A percentile compares a stretch with the other conserved stretches of the same genome.
phyloP scores from a whole-genome alignment of 2,113 vertebrate species.

The Azemiops feae region DNA sequence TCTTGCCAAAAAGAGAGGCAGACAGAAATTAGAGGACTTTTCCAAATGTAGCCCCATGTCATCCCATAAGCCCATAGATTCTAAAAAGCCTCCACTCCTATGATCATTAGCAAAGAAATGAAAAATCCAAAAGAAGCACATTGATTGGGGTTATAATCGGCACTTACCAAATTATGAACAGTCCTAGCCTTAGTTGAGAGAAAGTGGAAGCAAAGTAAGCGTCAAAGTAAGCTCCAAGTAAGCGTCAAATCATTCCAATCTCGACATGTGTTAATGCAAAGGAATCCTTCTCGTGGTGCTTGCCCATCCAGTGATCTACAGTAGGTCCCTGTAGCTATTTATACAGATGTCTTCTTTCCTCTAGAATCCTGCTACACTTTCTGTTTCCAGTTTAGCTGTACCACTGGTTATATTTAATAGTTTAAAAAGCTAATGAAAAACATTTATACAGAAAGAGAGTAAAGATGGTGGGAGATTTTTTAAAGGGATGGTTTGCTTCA shows the following conservation, averaged over 20 bases:
- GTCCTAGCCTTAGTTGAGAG: background rate
- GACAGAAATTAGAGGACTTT: background rate
- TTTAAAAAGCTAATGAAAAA: background rate
- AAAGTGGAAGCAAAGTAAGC: constrained; percentile 5
- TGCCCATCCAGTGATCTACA: background rate
- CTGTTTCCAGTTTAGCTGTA: background rate
- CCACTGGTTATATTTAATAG: rapidly evolving
- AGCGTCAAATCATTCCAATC: background rate
- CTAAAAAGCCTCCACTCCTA: background rate
- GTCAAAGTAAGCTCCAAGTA: background rate
- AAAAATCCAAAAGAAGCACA: background rate
- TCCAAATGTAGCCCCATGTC: background rate
- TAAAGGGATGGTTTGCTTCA: background rate
- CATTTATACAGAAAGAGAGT: background rate
- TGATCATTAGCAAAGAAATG: background rate
- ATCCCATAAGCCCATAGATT: background rate
- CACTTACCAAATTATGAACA: background rate
- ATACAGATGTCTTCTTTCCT: background rate
- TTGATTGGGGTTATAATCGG: background rate
- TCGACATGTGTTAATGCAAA: background rate
- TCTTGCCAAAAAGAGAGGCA: background rate
- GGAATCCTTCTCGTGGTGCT: background rate
- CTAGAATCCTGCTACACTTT: background rate
- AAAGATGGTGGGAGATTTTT: background rate
- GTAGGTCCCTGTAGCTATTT: background rate